Percentiles rank a stretch among this genome's conserved stretches.
Conservation (phyloP, 2,888 invertebrate species). For the Camptogramma bilineatum region DNA sequence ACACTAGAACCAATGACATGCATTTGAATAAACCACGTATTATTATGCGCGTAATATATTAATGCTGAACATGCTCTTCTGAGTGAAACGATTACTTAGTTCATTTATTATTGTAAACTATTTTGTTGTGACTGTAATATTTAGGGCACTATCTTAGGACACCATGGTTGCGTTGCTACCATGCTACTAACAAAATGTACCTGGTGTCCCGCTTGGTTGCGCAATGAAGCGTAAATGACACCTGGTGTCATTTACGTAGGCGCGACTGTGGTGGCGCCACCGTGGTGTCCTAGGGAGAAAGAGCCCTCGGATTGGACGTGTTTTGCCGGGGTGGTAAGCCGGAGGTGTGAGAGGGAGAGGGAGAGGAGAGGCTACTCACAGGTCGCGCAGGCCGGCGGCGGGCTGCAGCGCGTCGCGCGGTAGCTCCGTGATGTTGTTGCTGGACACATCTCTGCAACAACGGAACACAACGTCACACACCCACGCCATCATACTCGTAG, state of each 20-base stretch:
- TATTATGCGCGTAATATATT: too few relatives aligned
- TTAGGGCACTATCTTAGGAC: too few relatives aligned
- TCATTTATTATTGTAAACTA: neutral
- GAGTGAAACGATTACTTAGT: neutral
- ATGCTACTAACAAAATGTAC: too few relatives aligned
- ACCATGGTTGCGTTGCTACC: too few relatives aligned
- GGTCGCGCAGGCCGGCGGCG: conserved; percentile 89
- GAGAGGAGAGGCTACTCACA: conserved; percentile 85
- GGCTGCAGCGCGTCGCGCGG: conserved; percentile 89
- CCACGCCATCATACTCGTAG: neutral
- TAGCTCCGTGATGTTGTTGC: conserved; percentile 92
- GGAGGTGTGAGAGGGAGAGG: neutral
- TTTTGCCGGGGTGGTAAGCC: too few relatives aligned
- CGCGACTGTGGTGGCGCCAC: too few relatives aligned
- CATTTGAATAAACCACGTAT: neutral
- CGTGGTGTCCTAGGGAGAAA: too few relatives aligned
- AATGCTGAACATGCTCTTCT: neutral
- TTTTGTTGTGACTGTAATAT: too few relatives aligned
- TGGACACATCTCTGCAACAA: conserved; percentile 90
- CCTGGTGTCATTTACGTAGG: too few relatives aligned
- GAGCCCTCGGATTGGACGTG: too few relatives aligned
- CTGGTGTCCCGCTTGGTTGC: too few relatives aligned
- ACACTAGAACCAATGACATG: neutral
- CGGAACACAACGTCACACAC: neutral
- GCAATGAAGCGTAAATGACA: too few relatives aligned